Percentiles rank a stretch among this genome's conserved stretches.
These are phyloP conservation scores for Zaprionus ornatus DNA, from an alignment of 1,140 invertebrate species.

Conservation along the genomic window DNA sequence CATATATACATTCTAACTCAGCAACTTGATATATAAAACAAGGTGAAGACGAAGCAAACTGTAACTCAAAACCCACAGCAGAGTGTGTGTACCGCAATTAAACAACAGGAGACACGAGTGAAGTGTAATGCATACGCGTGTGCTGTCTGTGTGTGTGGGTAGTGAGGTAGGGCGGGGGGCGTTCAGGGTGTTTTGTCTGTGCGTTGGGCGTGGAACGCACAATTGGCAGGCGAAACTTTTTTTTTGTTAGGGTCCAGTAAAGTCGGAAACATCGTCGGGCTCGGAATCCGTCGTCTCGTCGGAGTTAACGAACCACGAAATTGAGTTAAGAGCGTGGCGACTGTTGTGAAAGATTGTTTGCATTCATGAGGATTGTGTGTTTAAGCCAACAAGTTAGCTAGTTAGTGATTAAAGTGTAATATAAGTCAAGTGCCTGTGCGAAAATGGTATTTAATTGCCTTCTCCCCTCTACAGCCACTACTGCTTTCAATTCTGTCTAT, in stretches of 20 bases:
- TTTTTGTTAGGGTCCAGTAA: slow-evolving; percentile 22
- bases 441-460: slow-evolving; percentile 13
- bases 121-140: no score
- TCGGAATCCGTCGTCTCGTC: slow-evolving; percentile 40
- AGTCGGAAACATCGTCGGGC: neutral
- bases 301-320: slow-evolving; percentile 73
- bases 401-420: slow-evolving; percentile 25
- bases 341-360: slow-evolving; percentile 32
- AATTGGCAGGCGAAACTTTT: slow-evolving; percentile 40
- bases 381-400: neutral
- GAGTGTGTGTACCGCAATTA: slow-evolving; percentile 58
- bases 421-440: slow-evolving; percentile 5
- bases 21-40: slow-evolving; percentile 65
- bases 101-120: slow-evolving; percentile 62
- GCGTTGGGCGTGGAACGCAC: slow-evolving; percentile 64
- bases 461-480: no score
- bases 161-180: slow-evolving; percentile 5
- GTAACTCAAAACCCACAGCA: slow-evolving; percentile 64
- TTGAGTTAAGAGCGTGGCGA: slow-evolving; percentile 43
- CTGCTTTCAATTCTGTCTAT: no score
- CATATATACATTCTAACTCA: slow-evolving; percentile 30
- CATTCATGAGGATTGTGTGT: slow-evolving; percentile 20
- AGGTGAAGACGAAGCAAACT: slow-evolving; percentile 66
- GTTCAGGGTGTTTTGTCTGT: slow-evolving; percentile 42
- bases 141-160: slow-evolving; percentile 16